Evolutionary conservation across 2,888 invertebrate species (phyloP), one percentile per base, ranked within the genome.

Genomic region (Leptura quadrifasciata): DNA sequence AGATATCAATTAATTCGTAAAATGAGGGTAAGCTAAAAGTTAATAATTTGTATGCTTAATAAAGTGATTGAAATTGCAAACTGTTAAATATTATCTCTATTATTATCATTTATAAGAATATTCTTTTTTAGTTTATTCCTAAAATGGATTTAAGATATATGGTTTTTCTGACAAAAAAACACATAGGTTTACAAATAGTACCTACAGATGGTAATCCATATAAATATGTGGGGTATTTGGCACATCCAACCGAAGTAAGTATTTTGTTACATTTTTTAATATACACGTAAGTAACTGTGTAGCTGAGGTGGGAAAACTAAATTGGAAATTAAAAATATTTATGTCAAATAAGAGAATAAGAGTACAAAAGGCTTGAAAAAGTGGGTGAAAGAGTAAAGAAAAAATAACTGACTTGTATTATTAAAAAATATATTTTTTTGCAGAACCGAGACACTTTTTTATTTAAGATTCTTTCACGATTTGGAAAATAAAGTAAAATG

Each of bases 121-220:
- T 39, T 39, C 12, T 1, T 84, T 81, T 61, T 1, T 71, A 89
- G 89, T 86, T 91, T 69, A 84, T 91, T 69, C 87, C 88, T 12
- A 85, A 83, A 5, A 83, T 72, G 15, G 85, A 88, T 27, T 86
- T 82, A 3, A 83, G 86, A 52, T 94, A 93, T 84, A 86, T 94
- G 83, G 87, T 94, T 35, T 95, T 93, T 84, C 90, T 91, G 17
- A 93, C 93, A 0, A 90, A 91, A 60, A 92, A 92, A 81, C 91
- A 93, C 80, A 91, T 95, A 8, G 95, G 95, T 0, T 86, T 95
- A 20, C 93, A 94, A 85, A 91, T 92, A 77, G 85, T 94, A 84
- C 94, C 95, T 0, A 88, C 94, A 0, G 94, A 94, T 85, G 95
- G 95, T 0, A 95, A 95, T 87, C 95, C 95, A 5, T 94, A 93